These are phyloP conservation scores for Pollimyrus isidori DNA, from an alignment of 2,113 vertebrate genomes.

Conservation along the genomic window DNA sequence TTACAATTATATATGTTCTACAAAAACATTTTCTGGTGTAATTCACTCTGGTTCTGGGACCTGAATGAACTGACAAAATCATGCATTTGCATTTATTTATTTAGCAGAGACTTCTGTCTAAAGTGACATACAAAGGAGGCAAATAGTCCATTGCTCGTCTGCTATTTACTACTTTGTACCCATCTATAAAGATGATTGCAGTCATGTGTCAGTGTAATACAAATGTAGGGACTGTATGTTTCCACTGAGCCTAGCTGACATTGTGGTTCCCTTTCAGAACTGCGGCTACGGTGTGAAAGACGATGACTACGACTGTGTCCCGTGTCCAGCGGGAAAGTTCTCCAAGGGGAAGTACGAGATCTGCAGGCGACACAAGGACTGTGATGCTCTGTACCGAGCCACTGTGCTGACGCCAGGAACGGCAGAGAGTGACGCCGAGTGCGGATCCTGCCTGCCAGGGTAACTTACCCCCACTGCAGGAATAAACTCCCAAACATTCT, in stretches of 20 bases:
- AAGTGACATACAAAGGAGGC: not conserved
- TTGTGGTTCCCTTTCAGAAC: conserved; percentile 54
- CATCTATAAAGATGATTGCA: not conserved
- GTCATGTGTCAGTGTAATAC: not conserved
- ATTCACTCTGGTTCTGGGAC: not conserved
- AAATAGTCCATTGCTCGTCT: not conserved
- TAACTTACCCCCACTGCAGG: conserved; percentile 32
- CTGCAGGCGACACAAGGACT: conserved; percentile 92
- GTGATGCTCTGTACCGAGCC: conserved; percentile 82
- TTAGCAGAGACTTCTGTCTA: not conserved
- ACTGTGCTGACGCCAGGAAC: conserved; percentile 77
- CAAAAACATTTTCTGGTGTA: not conserved
- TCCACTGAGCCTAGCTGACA: not conserved
- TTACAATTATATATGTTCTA: not conserved
- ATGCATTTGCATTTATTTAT: not conserved
- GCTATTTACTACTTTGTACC: not conserved
- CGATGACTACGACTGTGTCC: conserved; percentile 79
- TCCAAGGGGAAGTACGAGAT: conserved; percentile 96
- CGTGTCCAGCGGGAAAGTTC: conserved; percentile 84
- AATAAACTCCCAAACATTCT: not conserved
- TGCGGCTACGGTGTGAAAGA: conserved; percentile 89
- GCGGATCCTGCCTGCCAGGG: conserved; percentile 88
- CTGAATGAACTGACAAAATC: not conserved
- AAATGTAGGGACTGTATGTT: not conserved
- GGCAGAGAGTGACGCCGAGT: conserved; percentile 83